Evolutionary conservation across 1,140 invertebrate species (phyloP), one percentile per base, ranked within the genome.

Genomic region (Steinernema feltiae): DNA sequence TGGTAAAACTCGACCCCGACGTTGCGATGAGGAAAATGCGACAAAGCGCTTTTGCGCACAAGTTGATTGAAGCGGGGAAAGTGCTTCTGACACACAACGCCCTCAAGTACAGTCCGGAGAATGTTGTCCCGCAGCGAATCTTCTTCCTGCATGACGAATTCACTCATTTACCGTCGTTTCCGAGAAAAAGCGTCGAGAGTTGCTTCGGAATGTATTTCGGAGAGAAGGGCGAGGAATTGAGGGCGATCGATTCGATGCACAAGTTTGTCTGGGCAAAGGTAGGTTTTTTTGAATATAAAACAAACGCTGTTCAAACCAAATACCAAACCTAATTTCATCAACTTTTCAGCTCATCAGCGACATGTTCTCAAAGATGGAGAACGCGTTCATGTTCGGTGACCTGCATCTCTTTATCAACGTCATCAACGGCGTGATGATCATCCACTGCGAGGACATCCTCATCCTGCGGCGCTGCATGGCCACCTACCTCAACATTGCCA

Each of bases 91-190:
- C 88, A 2, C 87, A 87, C 53, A 87, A 88, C 3, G 86, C 90
- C 15, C 81, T 90, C 32, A 85, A 88, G 76, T 87, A 87, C 71
- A 87, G 87, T 35, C 83, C 87, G 46, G 77, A 82, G 77, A 84
- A 86, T 76, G 87, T 89, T 83, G 91, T 96, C 12, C 93, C 95
- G 0, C 94, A 97, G 88, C 90, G 92, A 71, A 94, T 97, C 0
- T 94, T 97, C n/a, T 99, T 99, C 86, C 89, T 99, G 15, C 96
- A 99, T 87, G 97, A 99, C 86, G 97, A 99, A 88, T 89, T 99
- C 0, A 97, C 97, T 91, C 99, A 99, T 87, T 88, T 98, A 31
- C 97, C 96, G 0, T 94, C 95, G 0, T 99, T 99, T 88, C 97
- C 97, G 0, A 90, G 97, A 69, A 98, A 98, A 89, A 95, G 96